Base-by-base conservation (phyloP, 2,797 vertebrate species). In the Aphelocoma californica region DNA sequence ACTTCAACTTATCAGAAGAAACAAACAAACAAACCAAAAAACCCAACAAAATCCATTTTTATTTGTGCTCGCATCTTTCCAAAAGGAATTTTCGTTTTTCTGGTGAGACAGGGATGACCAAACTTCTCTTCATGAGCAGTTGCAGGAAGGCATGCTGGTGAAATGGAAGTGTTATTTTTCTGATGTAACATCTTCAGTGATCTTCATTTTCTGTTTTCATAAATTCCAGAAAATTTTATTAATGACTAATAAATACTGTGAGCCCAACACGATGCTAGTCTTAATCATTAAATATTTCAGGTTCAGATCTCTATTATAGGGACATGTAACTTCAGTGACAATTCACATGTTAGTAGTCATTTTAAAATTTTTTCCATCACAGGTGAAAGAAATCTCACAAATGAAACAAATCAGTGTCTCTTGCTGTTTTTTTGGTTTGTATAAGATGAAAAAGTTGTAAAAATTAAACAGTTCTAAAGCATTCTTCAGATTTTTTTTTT, bases 261-360 rank as follows among this genome's bases (percentile, higher is more conserved):
- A 81, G 6, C 4, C 23, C 18, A 66, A 38, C 7, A 40, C 0
- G 0, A 47, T 70, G 19, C 26, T 65, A 12, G 10, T 78, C 12
- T 78, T 48, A 48, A 12, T 54, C 8, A 31, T 34, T 48, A 88
- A 73, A 40, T 66, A 50, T 73, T 78, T 78, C 25, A 38, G 47
- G 6, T 84, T 75, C 45, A 85, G 21, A 31, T 67, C 48, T 81
- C 47, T 65, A 18, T 64, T 81, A 51, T 0, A 17, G 2, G 11
- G 17, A 17, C 23, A n/a, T 36, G 29, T n/a, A 70, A 84, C 16
- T 78, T 86, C 65, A 89, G 40, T 66, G 42, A 48, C 14, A 71
- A 29, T 25, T 51, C 81, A 42, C 28, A 16, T 53, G 10, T 36
- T 42, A 65, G 12, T 20, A 65, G 9, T 40, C 10, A 21, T 53